phyloP scores from a whole-genome alignment of 1,140 invertebrate genomes.

The Oryctes rhinoceros region DNA sequence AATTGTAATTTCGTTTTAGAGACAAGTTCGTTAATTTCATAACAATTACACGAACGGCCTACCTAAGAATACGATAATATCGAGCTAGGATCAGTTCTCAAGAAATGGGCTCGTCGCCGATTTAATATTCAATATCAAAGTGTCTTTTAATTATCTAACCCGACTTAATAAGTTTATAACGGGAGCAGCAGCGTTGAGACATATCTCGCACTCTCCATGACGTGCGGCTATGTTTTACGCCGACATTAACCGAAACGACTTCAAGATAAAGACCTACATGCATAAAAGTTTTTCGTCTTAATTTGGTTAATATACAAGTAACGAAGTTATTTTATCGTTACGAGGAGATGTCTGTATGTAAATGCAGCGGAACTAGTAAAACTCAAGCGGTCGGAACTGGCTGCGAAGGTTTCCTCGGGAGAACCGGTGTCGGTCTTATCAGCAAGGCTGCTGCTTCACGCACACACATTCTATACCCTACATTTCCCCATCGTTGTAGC shows the following conservation, averaged over 20 bases:
- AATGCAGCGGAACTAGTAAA: constrained; percentile 50
- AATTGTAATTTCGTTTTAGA: too few relatives aligned
- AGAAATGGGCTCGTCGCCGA: not conserved
- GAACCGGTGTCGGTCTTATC: constrained; percentile 49
- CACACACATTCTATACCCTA: constrained; percentile 48
- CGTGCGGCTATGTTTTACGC: constrained; percentile 19
- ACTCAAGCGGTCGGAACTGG: constrained; percentile 48
- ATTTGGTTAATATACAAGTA: constrained; percentile 37
- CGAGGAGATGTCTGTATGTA: constrained; percentile 49
- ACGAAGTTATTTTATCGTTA: constrained; percentile 48
- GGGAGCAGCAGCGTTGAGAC: not conserved
- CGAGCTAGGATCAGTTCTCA: not conserved
- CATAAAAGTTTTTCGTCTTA: constrained; percentile 33
- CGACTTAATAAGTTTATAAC: constrained; percentile 8
- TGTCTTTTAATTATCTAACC: constrained; percentile 25
- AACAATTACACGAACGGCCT: too few relatives aligned
- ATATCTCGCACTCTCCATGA: constrained; percentile 4
- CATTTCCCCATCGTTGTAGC: constrained; percentile 49
- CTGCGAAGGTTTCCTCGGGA: constrained; percentile 46
- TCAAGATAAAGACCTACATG: constrained; percentile 28
- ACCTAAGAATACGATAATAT: too few relatives aligned
- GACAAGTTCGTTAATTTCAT: too few relatives aligned
- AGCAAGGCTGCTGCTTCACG: constrained; percentile 46
- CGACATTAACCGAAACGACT: constrained; percentile 20
- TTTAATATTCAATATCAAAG: constrained; percentile 21